Conservation (phyloP, 2,113 vertebrate genomes). For the Electrona antarctica region DNA sequence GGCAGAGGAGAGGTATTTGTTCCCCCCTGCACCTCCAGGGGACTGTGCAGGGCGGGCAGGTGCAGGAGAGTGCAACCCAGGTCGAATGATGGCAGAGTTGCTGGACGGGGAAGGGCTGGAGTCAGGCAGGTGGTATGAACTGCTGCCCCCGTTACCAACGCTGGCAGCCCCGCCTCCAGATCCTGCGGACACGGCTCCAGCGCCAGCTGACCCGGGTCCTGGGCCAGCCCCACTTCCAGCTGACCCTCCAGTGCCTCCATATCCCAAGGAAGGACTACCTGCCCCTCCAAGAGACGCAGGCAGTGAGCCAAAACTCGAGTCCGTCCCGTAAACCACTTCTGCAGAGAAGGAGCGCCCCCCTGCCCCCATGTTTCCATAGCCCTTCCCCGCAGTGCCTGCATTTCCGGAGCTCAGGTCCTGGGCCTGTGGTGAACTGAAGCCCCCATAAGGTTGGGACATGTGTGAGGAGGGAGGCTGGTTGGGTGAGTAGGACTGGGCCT, state of each 20-base stretch:
- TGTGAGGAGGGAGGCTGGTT: constrained; percentile 72
- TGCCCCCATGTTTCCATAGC: constrained; percentile 63
- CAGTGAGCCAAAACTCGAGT: constrained; percentile 70
- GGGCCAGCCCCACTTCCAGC: constrained; percentile 60
- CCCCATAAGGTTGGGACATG: constrained; percentile 78
- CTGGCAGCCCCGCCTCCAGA: constrained; percentile 50
- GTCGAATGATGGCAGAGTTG: constrained; percentile 78
- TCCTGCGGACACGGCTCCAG: constrained; percentile 56
- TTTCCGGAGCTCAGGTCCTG: constrained; percentile 79
- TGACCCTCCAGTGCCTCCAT: constrained; percentile 64
- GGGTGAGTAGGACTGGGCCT: constrained; percentile 77
- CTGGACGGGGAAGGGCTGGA: constrained; percentile 84
- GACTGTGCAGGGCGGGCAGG: constrained; percentile 78
- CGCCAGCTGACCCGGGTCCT: constrained; percentile 52
- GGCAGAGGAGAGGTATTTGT: constrained; percentile 84
- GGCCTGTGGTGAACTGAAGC: constrained; percentile 79
- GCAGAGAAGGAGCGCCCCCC: constrained; percentile 81
- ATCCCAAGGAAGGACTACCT: constrained; percentile 84
- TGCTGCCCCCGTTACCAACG: constrained; percentile 54
- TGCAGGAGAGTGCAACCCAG: constrained; percentile 85
- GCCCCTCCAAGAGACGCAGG: constrained; percentile 72
- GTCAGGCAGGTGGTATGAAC: constrained; percentile 78
- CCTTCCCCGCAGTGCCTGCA: constrained; percentile 63
- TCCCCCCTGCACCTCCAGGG: constrained; percentile 79
- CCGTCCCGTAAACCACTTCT: constrained; percentile 77